phyloP scores from a whole-genome alignment of 2,113 vertebrate genomes.

The Megaceryle torquata region DNA sequence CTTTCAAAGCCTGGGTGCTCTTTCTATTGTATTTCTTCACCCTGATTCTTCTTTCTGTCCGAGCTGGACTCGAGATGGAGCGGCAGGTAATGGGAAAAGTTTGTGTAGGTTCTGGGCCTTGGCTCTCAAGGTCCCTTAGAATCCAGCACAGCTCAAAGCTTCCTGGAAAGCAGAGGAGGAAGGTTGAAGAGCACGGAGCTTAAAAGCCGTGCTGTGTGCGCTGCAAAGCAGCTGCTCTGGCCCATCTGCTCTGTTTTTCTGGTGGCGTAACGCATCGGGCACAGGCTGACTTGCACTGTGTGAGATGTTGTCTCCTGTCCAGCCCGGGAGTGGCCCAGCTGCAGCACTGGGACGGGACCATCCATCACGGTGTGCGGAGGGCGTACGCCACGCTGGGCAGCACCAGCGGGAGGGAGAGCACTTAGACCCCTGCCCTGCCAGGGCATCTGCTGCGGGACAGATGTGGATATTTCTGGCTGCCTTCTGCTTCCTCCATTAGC shows the following conservation, averaged over 20 bases:
- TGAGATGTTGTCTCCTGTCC: not conserved
- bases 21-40: not conserved
- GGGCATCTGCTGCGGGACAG: not conserved
- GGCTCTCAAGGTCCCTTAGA: not conserved
- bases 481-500: not conserved
- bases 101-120: not conserved
- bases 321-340: not conserved
- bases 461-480: not conserved
- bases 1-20: not conserved
- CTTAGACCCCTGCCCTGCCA: not conserved
- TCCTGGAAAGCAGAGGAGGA: not conserved
- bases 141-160: not conserved
- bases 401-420: not conserved
- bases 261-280: not conserved
- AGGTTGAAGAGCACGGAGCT: not conserved
- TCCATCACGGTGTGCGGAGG: not conserved
- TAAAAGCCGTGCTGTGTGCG: not conserved
- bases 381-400: fast-evolving
- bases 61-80: not conserved
- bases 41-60: not conserved
- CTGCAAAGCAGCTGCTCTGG: not conserved
- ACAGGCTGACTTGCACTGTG: fast-evolving
- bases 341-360: not conserved
- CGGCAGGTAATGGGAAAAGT: not conserved
- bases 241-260: not conserved